Conservation (phyloP, 2,113 vertebrate species). For the Pelusios castaneus region DNA sequence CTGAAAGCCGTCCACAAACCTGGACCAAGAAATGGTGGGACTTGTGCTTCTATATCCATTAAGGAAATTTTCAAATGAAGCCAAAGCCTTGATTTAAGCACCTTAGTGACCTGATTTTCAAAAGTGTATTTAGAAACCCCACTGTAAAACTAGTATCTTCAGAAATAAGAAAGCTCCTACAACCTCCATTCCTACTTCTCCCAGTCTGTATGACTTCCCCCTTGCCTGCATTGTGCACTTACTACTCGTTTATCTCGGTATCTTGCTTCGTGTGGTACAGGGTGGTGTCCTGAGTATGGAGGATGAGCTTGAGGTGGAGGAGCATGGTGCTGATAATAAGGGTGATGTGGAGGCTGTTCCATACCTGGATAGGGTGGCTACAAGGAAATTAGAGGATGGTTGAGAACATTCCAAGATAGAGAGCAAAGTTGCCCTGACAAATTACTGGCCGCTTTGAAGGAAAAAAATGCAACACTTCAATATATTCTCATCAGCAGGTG, state of each 20-base stretch:
- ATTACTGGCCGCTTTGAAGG: not conserved
- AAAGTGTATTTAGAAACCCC: not conserved
- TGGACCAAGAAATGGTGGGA: not conserved
- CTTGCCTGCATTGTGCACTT: constrained; percentile 63
- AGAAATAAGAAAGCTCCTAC: not conserved
- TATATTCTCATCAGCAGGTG: not conserved
- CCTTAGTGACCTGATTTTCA: not conserved
- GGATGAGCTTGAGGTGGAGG: constrained; percentile 91
- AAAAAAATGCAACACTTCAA: not conserved
- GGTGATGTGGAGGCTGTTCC: constrained; percentile 90
- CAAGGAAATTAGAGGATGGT: constrained; percentile 40
- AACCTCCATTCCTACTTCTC: not conserved
- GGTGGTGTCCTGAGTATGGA: constrained; percentile 92
- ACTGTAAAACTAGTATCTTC: not conserved
- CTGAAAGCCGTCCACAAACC: not conserved
- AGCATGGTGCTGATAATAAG: constrained; percentile 93
- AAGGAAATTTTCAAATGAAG: not conserved
- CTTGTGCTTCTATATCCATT: not conserved
- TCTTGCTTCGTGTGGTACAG: constrained; percentile 88
- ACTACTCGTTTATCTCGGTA: constrained; percentile 92
- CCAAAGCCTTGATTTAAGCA: not conserved
- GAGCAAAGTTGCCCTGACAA: not conserved
- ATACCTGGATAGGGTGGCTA: constrained; percentile 93
- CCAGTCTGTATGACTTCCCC: not conserved
- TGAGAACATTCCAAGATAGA: not conserved